Evolutionary conservation across 2,113 vertebrate genomes (phyloP).

Genomic region (Nothoprocta perdicaria): DNA sequence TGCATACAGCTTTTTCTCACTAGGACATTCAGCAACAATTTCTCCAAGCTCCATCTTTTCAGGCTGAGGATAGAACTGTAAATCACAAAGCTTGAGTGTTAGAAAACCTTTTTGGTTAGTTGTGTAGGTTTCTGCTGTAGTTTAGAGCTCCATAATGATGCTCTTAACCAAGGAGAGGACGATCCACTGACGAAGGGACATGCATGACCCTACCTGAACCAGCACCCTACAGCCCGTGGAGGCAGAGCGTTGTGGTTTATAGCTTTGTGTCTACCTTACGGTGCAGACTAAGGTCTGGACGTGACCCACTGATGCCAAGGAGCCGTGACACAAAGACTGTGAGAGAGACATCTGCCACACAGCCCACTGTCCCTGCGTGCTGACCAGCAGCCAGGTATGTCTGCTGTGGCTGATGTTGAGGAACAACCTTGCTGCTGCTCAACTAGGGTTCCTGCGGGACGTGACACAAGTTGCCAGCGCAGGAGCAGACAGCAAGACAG

Average conservation of each 20-base stretch:
- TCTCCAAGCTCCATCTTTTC: constrained; percentile 70
- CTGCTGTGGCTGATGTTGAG: not conserved
- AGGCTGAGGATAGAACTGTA: not conserved
- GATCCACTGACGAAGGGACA: not conserved
- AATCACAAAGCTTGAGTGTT: not conserved
- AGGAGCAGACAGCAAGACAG: not conserved
- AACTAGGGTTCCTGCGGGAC: not conserved
- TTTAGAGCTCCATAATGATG: not conserved
- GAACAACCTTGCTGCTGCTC: not conserved
- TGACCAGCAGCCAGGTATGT: not conserved
- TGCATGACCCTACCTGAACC: not conserved
- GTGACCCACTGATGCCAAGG: not conserved
- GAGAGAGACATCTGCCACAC: not conserved
- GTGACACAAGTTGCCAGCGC: not conserved
- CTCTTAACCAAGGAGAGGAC: not conserved
- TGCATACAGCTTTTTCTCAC: not conserved
- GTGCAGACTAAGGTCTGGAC: not conserved
- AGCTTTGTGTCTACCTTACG: not conserved
- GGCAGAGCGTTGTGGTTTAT: too few relatives aligned
- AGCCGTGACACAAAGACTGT: not conserved
- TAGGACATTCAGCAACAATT: not conserved
- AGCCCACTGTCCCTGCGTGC: not conserved
- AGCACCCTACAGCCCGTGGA: not conserved
- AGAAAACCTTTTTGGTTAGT: not conserved
- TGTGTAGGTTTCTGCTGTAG: not conserved